These are phyloP conservation scores for Nomada goodeniana DNA, from an alignment of 2,888 invertebrate species.

Conservation along the genomic window DNA sequence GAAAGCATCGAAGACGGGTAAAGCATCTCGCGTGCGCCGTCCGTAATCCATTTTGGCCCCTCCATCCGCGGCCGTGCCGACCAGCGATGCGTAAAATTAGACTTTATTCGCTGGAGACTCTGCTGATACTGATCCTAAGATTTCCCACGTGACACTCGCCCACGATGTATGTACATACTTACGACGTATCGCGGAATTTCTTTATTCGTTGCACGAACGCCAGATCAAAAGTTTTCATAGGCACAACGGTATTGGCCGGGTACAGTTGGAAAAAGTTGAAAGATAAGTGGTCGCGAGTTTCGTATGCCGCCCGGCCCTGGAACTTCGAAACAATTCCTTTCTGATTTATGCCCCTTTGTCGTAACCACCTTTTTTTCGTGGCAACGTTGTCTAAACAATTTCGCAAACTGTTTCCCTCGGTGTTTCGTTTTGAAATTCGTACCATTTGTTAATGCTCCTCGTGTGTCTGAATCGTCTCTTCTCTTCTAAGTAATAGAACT, in stretches of 20 bases:
- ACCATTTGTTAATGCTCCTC: no score
- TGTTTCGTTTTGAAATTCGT: no score
- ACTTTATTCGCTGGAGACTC: constrained; percentile 49
- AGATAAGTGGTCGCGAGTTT: constrained; percentile 51
- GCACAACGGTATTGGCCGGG: background rate
- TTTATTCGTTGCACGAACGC: constrained; percentile 49
- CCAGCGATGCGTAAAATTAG: constrained; percentile 69
- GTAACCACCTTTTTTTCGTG: background rate
- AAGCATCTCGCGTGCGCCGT: constrained; percentile 19
- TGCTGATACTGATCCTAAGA: constrained; percentile 60
- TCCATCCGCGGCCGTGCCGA: constrained; percentile 19
- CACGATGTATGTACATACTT: constrained; percentile 36
- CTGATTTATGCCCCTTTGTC: background rate
- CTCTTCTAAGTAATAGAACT: no score
- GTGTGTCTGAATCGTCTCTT: no score
- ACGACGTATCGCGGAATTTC: constrained; percentile 30
- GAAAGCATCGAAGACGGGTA: constrained; percentile 41
- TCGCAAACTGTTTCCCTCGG: no score
- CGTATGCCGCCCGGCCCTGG: constrained; percentile 28
- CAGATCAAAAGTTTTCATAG: constrained; percentile 48
- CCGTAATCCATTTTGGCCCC: constrained; percentile 46
- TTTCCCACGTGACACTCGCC: constrained; percentile 66
- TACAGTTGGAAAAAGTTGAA: constrained; percentile 20
- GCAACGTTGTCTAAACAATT: no score
- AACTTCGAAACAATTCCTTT: constrained; percentile 47